A percentile compares a stretch with the other conserved stretches of the same genome.
These are phyloP conservation scores for Halichoeres trimaculatus DNA, from an alignment of 2,113 vertebrate genomes.

Conservation along the genomic window DNA sequence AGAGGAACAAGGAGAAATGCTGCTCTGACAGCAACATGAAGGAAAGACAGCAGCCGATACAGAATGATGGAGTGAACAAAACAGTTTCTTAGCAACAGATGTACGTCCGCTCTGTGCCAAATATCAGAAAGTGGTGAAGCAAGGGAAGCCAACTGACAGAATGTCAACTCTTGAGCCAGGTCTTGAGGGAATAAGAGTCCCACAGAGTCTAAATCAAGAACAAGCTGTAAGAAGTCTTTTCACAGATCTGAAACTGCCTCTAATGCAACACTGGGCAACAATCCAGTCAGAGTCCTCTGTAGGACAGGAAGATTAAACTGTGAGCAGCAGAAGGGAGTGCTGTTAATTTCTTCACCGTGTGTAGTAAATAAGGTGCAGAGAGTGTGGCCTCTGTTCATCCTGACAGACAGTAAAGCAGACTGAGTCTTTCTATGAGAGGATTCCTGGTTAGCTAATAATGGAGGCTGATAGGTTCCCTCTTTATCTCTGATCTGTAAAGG, in stretches of 20 bases:
- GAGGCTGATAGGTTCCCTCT: neutral
- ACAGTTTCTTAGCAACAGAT: slow-evolving; percentile 79
- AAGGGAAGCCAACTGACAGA: slow-evolving; percentile 41
- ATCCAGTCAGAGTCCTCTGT: neutral
- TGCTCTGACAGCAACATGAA: slow-evolving; percentile 17
- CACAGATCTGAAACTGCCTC: slow-evolving; percentile 24
- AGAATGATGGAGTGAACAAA: slow-evolving; percentile 52
- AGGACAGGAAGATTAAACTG: slow-evolving; percentile 10
- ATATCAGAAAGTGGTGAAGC: slow-evolving; percentile 48
- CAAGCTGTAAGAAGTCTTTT: neutral
- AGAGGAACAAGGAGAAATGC: neutral
- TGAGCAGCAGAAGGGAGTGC: neutral
- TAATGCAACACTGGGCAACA: slow-evolving; percentile 24
- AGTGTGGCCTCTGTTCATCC: neutral
- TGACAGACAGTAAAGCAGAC: neutral
- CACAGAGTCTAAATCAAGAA: slow-evolving; percentile 33
- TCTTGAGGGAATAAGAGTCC: slow-evolving; percentile 26
- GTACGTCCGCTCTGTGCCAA: slow-evolving; percentile 53
- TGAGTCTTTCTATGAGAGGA: neutral
- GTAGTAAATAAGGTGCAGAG: neutral
- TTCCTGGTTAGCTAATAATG: neutral
- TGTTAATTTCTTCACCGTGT: neutral
- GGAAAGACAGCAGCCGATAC: slow-evolving; percentile 19
- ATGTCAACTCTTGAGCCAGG: slow-evolving; percentile 27
- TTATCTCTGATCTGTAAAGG: too few species aligned